Base-by-base conservation (phyloP, 2,113 vertebrate genomes). In the Patagioenas fasciata region DNA sequence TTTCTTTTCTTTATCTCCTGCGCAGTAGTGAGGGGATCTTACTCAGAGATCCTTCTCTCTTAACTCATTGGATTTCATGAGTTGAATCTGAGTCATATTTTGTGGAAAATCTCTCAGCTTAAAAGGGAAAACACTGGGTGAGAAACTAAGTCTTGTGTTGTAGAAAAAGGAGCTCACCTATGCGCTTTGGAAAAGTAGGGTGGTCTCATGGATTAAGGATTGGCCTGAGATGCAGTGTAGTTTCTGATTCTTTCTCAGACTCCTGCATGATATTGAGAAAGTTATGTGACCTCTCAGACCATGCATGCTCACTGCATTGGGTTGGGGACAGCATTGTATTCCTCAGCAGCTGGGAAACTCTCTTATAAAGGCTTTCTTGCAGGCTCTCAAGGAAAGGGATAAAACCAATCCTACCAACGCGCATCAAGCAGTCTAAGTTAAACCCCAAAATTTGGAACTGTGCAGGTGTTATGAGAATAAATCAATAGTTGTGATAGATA, bases 391-490 rank as follows among this genome's bases (percentile, higher is more conserved):
- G 5, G 42, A 50, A 50, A 57, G 29, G 20, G 36, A 24, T 62
- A 47, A 78, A 67, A 60, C 3, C 20, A 26, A 16, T 44, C 38
- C 31, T 54, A 11, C 57, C 44, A 54, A 57, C 16, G 47, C 31
- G 5, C 32, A 26, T 34, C 31, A 25, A n/a, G 34, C 47, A 51
- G 26, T 15, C 34, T 36, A 29, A 21, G 14, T 36, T 50, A 47
- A 72, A 50, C 14, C 9, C 14, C 10, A 13, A 47, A 34, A 10
- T 5, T 40, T 25, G 21, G 61, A 79, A 3, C 28, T 1, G 5
- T 15, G 28, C 0, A 0, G 3, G 5, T 34, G 15, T 53, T 51
- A 7, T 2, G 26, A 51, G 65, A 56, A 50, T 10, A 34, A 57
- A 75, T 58, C 78, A 28, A 3, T 60, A 17, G 13, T 26, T 86